Conservation (phyloP, 1,140 invertebrate species). For the Ruditapes philippinarum region DNA sequence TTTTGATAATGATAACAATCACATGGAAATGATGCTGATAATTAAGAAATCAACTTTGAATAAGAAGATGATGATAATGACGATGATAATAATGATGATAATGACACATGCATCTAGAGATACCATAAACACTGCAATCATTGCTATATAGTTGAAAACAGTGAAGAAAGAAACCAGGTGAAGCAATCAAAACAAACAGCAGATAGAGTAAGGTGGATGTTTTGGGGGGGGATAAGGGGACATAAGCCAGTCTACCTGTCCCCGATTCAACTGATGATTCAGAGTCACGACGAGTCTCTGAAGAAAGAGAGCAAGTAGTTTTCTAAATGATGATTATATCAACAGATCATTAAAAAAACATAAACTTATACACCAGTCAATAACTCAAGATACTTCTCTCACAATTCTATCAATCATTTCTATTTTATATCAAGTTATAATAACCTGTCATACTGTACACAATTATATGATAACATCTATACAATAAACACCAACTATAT, state of each 20-base stretch:
- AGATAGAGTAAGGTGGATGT: background rate
- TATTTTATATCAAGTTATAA: too few relatives aligned
- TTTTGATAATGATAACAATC: background rate
- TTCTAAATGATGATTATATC: too few relatives aligned
- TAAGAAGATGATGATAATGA: background rate
- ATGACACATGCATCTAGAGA: background rate
- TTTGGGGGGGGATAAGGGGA: conserved; percentile 24
- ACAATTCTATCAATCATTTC: too few relatives aligned
- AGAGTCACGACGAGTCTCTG: conserved; percentile 41
- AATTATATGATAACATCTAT: too few relatives aligned
- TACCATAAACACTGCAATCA: background rate
- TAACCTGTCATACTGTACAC: too few relatives aligned
- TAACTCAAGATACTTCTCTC: too few relatives aligned
- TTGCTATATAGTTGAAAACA: background rate
- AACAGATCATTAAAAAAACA: too few relatives aligned
- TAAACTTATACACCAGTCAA: too few relatives aligned
- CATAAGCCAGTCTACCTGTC: conserved; percentile 58
- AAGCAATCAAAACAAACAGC: background rate
- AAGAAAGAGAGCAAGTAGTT: background rate
- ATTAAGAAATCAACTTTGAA: background rate
- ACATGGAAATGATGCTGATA: background rate
- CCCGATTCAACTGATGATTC: conserved; percentile 44
- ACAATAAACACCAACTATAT: too few relatives aligned
- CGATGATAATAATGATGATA: background rate
- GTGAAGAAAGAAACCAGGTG: background rate